These are phyloP conservation scores for Tokudaia tokunoshimensis DNA, from an alignment of 2,797 vertebrate species.

Conservation along the genomic window DNA sequence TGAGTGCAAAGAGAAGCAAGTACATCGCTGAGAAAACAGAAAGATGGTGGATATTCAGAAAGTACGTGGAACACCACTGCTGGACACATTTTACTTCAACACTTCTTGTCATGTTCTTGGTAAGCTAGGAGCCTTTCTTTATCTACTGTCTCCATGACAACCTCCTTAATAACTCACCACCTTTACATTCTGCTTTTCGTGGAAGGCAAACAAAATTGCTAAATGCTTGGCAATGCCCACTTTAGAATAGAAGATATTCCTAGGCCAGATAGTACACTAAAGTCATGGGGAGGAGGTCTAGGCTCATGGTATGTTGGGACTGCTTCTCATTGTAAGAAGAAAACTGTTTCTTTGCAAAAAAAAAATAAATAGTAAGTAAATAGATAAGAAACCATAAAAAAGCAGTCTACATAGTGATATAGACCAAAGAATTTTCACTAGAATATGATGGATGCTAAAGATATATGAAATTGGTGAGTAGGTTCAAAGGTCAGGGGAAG, in stretches of 20 bases:
- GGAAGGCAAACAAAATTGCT: not conserved
- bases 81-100: not conserved
- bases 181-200: not conserved
- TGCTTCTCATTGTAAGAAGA: not conserved
- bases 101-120: not conserved
- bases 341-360: not conserved
- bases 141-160: slow-evolving; percentile 22
- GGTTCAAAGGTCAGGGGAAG: not conserved
- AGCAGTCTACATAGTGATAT: not conserved
- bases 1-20: slow-evolving; percentile 70
- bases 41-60: not conserved
- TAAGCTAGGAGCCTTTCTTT: not conserved
- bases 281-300: not conserved
- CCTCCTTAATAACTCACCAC: not conserved
- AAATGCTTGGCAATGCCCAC: not conserved
- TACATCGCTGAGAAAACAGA: slow-evolving; percentile 6
- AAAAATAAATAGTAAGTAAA: not conserved
- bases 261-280: not conserved
- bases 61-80: not conserved
- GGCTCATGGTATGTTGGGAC: not conserved
- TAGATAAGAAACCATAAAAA: not conserved
- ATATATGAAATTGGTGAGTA: not conserved
- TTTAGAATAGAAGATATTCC: not conserved
- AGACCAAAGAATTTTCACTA: not conserved
- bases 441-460: not conserved